phyloP scores from a whole-genome alignment of 92 coral and sea anemone species.

The Bergia puertoricense region DNA sequence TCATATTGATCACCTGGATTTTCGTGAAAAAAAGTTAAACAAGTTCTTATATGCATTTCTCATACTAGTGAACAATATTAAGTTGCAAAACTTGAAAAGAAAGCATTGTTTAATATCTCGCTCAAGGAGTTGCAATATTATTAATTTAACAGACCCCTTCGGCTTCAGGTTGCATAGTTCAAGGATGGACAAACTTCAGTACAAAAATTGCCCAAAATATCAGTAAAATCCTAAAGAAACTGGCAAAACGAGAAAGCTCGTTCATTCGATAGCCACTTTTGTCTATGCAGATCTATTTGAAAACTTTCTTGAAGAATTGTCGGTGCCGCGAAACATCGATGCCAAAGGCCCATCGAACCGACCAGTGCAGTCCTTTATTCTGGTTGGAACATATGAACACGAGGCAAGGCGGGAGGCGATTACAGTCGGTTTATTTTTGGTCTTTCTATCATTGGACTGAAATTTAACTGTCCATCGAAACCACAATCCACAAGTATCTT shows the following conservation, averaged over 20 bases:
- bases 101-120: too few species aligned
- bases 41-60: too few species aligned
- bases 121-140: too few species aligned
- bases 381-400: not conserved
- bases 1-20: not conserved
- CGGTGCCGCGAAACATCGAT: too few species aligned
- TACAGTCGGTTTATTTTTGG: not conserved
- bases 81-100: too few species aligned
- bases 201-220: not conserved
- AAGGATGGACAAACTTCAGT: not conserved
- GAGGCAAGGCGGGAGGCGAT: not conserved
- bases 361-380: too few species aligned
- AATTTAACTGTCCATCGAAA: not conserved
- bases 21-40: not conserved
- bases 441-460: too few species aligned
- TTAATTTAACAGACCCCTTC: too few species aligned
- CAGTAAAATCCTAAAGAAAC: not conserved
- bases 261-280: not conserved
- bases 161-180: too few species aligned
- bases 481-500: not conserved
- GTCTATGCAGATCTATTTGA: not conserved
- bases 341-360: too few species aligned
- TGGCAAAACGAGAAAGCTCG: not conserved
- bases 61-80: too few species aligned
- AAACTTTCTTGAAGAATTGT: too few species aligned